A percentile compares a stretch with the other conserved stretches of the same genome.
These are phyloP conservation scores for Deilephila porcellus DNA, from an alignment of 2,888 invertebrate species.

Conservation along the genomic window DNA sequence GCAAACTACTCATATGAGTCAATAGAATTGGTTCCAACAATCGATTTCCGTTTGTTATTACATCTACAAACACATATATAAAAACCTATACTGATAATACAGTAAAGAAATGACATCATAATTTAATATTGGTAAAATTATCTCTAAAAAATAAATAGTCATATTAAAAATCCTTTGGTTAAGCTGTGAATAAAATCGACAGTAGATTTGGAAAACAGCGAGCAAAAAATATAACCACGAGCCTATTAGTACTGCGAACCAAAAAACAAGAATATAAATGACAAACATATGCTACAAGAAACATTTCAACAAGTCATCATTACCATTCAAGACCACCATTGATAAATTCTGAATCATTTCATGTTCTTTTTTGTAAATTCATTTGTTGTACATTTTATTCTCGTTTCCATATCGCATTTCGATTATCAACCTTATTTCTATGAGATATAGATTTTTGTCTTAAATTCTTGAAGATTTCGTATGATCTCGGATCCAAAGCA, in stretches of 20 bases:
- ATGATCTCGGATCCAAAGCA: constrained; percentile 45
- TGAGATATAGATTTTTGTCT: background rate
- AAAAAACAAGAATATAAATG: constrained; percentile 4
- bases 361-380: constrained; percentile 36
- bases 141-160: too few species aligned
- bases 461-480: constrained; percentile 6
- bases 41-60: too few species aligned
- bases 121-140: too few species aligned
- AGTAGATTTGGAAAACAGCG: background rate
- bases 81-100: too few species aligned
- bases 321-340: constrained; percentile 43
- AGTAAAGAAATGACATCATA: too few species aligned
- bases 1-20: too few species aligned
- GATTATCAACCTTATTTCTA: background rate
- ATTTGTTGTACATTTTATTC: constrained; percentile 32
- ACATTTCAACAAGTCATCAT: constrained; percentile 38
- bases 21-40: too few species aligned
- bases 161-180: too few species aligned
- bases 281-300: constrained; percentile 17
- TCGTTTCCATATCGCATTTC: background rate
- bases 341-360: constrained; percentile 39
- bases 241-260: constrained; percentile 2
- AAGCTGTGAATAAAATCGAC: background rate
- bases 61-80: too few species aligned
- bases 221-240: background rate